A percentile compares a stretch with the other conserved stretches of the same genome.
phyloP scores from a whole-genome alignment of 2,113 vertebrate species.

The Shinisaurus crocodilurus region DNA sequence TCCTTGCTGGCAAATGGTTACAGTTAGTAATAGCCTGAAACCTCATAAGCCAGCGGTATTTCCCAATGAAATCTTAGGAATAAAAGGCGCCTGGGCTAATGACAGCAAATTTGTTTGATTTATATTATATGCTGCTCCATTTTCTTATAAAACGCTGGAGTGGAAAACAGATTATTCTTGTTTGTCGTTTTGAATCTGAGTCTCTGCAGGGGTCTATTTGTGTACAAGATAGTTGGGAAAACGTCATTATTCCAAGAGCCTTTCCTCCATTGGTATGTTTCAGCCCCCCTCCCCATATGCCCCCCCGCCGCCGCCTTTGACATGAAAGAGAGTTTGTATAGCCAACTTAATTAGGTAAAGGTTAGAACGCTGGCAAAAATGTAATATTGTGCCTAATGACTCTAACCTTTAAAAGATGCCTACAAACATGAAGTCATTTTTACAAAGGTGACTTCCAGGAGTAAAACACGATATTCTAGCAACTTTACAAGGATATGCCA shows the following conservation, averaged over 20 bases:
- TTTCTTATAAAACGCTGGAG: slow-evolving; percentile 1
- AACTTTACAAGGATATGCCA: background rate
- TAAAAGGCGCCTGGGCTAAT: background rate
- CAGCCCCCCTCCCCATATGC: too few species aligned
- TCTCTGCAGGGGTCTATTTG: background rate
- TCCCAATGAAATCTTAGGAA: background rate
- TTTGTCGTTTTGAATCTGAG: slow-evolving; percentile 27
- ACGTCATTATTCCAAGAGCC: background rate
- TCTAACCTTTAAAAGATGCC: slow-evolving; percentile 12
- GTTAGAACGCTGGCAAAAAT: background rate
- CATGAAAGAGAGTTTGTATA: background rate
- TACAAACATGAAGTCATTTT: background rate
- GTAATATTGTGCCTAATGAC: background rate
- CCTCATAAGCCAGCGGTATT: background rate
- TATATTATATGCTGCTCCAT: background rate
- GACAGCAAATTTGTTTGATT: slow-evolving; percentile 30
- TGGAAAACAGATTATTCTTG: slow-evolving; percentile 8
- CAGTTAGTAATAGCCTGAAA: background rate
- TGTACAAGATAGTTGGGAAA: background rate
- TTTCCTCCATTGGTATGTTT: background rate
- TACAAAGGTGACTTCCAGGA: background rate
- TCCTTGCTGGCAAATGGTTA: background rate
- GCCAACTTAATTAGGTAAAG: background rate
- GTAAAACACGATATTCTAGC: background rate
- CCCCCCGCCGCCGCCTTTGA: background rate